phyloP scores from a whole-genome alignment of 1,140 invertebrate species.

The Drosophila repleta region DNA sequence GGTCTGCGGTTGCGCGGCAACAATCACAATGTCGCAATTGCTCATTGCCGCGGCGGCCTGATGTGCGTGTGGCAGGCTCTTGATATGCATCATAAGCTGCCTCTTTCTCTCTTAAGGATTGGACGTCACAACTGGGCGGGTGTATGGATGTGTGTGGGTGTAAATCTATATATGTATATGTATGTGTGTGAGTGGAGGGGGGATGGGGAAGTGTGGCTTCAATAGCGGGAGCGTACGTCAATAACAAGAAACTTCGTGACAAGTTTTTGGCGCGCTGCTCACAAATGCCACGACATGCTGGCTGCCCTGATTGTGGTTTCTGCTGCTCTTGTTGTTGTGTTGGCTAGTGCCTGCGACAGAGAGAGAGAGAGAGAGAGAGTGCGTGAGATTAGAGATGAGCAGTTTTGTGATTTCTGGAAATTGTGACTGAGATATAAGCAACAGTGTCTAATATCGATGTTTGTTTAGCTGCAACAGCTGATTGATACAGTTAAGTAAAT shows the following conservation, averaged over 20 bases:
- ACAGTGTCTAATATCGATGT: neutral
- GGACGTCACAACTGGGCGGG: slow-evolving; percentile 38
- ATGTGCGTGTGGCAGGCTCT: slow-evolving; percentile 81
- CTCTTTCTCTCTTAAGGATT: slow-evolving; percentile 27
- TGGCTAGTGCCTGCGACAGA: slow-evolving; percentile 61
- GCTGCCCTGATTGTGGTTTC: slow-evolving; percentile 58
- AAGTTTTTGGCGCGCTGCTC: slow-evolving; percentile 57
- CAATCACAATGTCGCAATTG: slow-evolving; percentile 83
- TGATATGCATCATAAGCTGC: slow-evolving; percentile 79
- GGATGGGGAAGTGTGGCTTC: slow-evolving; percentile 13
- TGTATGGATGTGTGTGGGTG: neutral
- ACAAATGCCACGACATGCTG: slow-evolving; percentile 76
- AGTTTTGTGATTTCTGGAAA: slow-evolving; percentile 17
- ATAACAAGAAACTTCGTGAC: slow-evolving; percentile 47
- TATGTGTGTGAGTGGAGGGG: slow-evolving; percentile 9
- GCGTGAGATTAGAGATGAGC: slow-evolving; percentile 34
- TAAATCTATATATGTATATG: neutral
- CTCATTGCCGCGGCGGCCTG: slow-evolving; percentile 78
- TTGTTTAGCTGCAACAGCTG: slow-evolving; percentile 5
- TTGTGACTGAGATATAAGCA: slow-evolving; percentile 3
- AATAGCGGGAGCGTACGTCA: slow-evolving; percentile 32
- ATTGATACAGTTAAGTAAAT: neutral
- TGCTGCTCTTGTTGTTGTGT: slow-evolving; percentile 44
- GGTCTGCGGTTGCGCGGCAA: slow-evolving; percentile 74
- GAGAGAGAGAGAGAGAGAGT: slow-evolving; percentile 25